Base-by-base conservation (phyloP, 2,113 vertebrate genomes). In the Agelaius tricolor region DNA sequence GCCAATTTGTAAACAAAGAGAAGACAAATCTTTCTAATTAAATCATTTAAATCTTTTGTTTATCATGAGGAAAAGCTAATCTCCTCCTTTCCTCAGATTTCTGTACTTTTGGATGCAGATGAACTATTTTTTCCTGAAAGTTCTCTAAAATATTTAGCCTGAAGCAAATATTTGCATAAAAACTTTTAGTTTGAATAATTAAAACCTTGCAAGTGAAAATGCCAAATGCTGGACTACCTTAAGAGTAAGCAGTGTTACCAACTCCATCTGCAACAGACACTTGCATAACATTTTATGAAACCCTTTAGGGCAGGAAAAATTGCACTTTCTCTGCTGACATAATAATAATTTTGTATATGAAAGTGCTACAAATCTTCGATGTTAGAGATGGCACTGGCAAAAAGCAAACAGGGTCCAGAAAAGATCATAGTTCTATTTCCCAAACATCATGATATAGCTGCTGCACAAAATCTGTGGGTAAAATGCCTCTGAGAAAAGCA, bases 151-250 rank as follows among this genome's bases (percentile, higher is more conserved):
- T 39, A 65, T 94, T 92, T 88, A 84, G 83, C 92, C 85, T 51
- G 73, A 72, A 95, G 92, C 92, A 92, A 86, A 82, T 86, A 93
- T 90, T 93, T 90, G 66, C 85, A 81, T 89, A 84, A 90, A 86
- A 94, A 92, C 46, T 90, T 94, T 84, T 75, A 51, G 57, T 61
- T 54, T 93, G 72, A 94, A 96, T 94, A 94, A 95, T 94, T 96
- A 96, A 95, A 96, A 89, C 58, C 54, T 95, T 80, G 76, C 93
- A 93, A 92, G 18, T 62, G 73, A 94, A 92, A 82, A 76, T 51
- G 62, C 69, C 91, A 96, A 93, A 87, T 72, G 30, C 74, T 87
- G 90, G 92, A 81, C 88, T 94, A 84, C 93, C 88, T 93, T 94
- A 96, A 94, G 57, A 92, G 47, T 41, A 72, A 90, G 69, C 54